Base-by-base conservation (phyloP, 1,140 invertebrate genomes). In the Thereuonema tuberculata region DNA sequence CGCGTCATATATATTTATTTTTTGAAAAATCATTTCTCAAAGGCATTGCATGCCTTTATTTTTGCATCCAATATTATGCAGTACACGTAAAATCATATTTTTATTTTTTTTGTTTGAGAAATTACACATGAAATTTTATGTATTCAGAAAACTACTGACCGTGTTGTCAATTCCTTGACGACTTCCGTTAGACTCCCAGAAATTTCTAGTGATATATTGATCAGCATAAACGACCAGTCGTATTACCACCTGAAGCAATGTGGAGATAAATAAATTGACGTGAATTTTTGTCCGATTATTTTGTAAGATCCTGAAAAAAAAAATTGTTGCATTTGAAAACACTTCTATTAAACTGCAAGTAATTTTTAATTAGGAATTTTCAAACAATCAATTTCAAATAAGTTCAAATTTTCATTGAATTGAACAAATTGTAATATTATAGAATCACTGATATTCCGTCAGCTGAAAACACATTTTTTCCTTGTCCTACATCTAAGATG, bases 241-340 rank as follows among this genome's bases (percentile, higher is more conserved):
- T 12, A 80, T 73, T 23, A 74, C 63, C 1, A 78, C 74, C 64
- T 80, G 76, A 25, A 77, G 74, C 25, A 74, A 70, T 62, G 80
- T 75, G 12, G 78, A 74, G 23, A 78, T 70, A 66, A 80, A 79
- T 24, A 80, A 66, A 60, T 80, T 77, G 59, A 75, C 69, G 65
- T 80, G 78, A 25, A 80, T 75, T 23, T 75, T 65, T 20, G 79
- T 80, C 56, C 77, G 70, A 63, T 78, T 75, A 61, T 78, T 78
- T 60, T 74, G 66, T 43, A 80, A 65, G 62, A 72, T 76, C 54
- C 77, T 78, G 64, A 37, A 37, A 37, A 9, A 37, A 37, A 37
- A n/a, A n/a, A n/a, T n/a, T n/a, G n/a, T n/a, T n/a, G n/a, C n/a
- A n/a, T n/a, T n/a, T n/a, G n/a, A n/a, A n/a, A n/a, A n/a, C n/a